Evolutionary conservation across 2,888 invertebrate genomes (phyloP), one percentile per base, ranked within the genome.

Genomic region (Rhagophthalmus giganteus): DNA sequence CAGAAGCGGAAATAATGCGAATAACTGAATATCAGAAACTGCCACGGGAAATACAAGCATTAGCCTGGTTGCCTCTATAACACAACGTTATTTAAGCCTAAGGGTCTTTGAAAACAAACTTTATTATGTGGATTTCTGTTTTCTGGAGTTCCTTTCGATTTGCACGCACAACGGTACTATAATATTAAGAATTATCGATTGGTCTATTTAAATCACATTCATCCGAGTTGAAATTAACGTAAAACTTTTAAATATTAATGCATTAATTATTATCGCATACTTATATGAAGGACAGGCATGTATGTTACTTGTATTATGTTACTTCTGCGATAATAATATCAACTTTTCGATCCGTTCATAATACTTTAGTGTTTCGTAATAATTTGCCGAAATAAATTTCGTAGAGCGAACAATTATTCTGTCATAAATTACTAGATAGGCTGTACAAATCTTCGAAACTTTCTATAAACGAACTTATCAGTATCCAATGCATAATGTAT

Each of bases 401-500:
- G n/a, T n/a, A n/a, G n/a, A n/a, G n/a, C n/a, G n/a, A n/a, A n/a
- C n/a, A n/a, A n/a, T n/a, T n/a, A n/a, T n/a, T n/a, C n/a, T n/a
- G n/a, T n/a, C n/a, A n/a, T n/a, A 51, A 49, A 49, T 55, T 51
- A 44, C 39, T 15, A 31, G 35, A 46, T 48, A 57, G 56, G 57
- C 55, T 57, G 42, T 45, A 48, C 14, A 37, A 54, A 53, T 55
- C 54, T 52, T 39, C 38, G 38, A 27, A 35, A 27, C 35, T 34
- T 50, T 40, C 47, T 55, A 55, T 49, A 54, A 55, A 47, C 49
- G 49, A 56, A 52, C 44, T 59, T 59, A 60, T 62, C 62, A 60
- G 48, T 50, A 58, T 53, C 55, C 58, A 57, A 64, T 67, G 63
- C 64, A 65, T 67, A 59, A 66, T 65, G 63, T 64, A 68, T 66